phyloP scores from a whole-genome alignment of 1,140 invertebrate genomes.

The Drosophila melanica region DNA sequence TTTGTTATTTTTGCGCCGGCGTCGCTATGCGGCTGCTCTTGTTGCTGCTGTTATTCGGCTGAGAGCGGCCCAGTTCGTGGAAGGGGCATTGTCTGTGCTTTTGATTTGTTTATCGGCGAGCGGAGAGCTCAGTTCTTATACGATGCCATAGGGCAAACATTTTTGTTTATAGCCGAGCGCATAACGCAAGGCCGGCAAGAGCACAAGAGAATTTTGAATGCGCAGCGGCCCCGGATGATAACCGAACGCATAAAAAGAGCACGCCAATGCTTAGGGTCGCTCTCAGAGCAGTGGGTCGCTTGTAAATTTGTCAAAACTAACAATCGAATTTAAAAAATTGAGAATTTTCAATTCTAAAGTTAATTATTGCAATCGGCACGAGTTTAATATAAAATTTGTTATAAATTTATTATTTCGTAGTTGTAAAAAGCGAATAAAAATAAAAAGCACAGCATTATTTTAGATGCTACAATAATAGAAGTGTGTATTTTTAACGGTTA shows the following conservation, averaged over 20 bases:
- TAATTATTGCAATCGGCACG: too few species aligned
- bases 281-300: neutral
- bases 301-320: neutral
- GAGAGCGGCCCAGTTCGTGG: neutral
- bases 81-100: slow-evolving; percentile 21
- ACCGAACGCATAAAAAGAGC: slow-evolving; percentile 12
- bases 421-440: too few species aligned
- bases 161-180: slow-evolving; percentile 71
- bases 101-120: slow-evolving; percentile 71
- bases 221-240: slow-evolving; percentile 9
- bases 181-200: slow-evolving; percentile 55
- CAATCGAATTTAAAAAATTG: too few species aligned
- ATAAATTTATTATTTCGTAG: too few species aligned
- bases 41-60: slow-evolving; percentile 9
- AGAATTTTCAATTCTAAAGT: too few species aligned
- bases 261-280: slow-evolving; percentile 6
- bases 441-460: too few species aligned
- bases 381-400: too few species aligned
- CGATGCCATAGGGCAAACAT: slow-evolving; percentile 36
- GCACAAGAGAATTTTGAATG: slow-evolving; percentile 14
- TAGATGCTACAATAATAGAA: too few species aligned
- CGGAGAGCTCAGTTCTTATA: slow-evolving; percentile 12
- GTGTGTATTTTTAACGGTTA: too few species aligned
- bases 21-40: slow-evolving; percentile 42
- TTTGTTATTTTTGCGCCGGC: slow-evolving; percentile 36